These are phyloP conservation scores for Beris morrisii DNA, from an alignment of 2,888 invertebrate species.

Conservation along the genomic window DNA sequence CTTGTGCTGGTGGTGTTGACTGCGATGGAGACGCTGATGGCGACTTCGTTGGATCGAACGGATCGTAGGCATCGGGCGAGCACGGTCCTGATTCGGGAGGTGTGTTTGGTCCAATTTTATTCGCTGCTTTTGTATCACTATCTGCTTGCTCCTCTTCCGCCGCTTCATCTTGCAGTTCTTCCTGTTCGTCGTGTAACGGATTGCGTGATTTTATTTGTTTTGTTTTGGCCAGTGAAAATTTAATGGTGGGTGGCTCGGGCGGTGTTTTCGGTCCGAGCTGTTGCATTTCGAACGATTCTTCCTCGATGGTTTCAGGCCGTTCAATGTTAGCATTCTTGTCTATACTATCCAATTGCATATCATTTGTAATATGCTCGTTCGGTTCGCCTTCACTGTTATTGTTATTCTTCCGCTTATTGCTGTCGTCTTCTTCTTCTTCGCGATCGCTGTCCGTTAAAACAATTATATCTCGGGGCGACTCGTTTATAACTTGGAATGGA, in stretches of 20 bases:
- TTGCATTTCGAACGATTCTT: slow-evolving; percentile 46
- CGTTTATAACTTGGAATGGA: slow-evolving; percentile 80
- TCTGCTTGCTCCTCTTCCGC: slow-evolving; percentile 14
- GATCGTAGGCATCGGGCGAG: slow-evolving; percentile 85
- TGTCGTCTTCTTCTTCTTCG: slow-evolving; percentile 47
- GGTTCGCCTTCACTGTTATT: slow-evolving; percentile 21
- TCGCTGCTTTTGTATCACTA: slow-evolving; percentile 40
- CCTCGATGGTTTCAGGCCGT: slow-evolving; percentile 43
- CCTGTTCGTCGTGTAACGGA: slow-evolving; percentile 64
- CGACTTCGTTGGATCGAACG: slow-evolving; percentile 88
- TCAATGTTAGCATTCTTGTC: slow-evolving; percentile 41
- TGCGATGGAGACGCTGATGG: slow-evolving; percentile 55
- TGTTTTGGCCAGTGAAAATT: slow-evolving; percentile 62
- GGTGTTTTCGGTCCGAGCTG: slow-evolving; percentile 72
- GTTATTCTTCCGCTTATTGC: slow-evolving; percentile 8
- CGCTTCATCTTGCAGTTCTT: slow-evolving; percentile 53
- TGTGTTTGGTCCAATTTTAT: slow-evolving; percentile 71
- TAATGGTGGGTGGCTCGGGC: slow-evolving; percentile 66
- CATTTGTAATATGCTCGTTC: slow-evolving; percentile 4
- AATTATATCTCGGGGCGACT: slow-evolving; percentile 79
- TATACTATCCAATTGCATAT: slow-evolving; percentile 26
- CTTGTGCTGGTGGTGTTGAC: slow-evolving; percentile 46
- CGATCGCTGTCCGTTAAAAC: slow-evolving; percentile 81
- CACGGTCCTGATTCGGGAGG: slow-evolving; percentile 70
- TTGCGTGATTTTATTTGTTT: slow-evolving; percentile 63